Conservation (phyloP, 2,113 vertebrate species). For the Albula glossodonta region DNA sequence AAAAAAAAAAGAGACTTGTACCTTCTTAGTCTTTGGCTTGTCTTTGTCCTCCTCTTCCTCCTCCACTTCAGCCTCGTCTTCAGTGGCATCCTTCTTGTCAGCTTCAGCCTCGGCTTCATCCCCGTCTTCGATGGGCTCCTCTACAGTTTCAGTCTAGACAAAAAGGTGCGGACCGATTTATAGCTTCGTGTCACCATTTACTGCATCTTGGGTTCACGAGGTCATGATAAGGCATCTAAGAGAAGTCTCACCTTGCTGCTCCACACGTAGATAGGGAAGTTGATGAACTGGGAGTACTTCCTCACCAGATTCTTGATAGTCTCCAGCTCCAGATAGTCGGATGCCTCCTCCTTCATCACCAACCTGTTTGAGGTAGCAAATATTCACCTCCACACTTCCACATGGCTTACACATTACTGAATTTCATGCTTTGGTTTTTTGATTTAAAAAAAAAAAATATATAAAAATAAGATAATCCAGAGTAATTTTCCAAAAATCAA, state of each 20-base stretch:
- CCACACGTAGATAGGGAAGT: constrained; percentile 98
- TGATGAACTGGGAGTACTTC: constrained; percentile 98
- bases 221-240: too few relatives aligned
- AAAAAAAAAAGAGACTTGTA: constrained; percentile 31
- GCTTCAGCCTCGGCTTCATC: constrained; percentile 78
- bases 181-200: neutral
- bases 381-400: neutral
- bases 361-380: constrained; percentile 66
- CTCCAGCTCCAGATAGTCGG: constrained; percentile 95
- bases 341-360: constrained; percentile 95
- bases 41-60: constrained; percentile 92
- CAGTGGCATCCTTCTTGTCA: constrained; percentile 84
- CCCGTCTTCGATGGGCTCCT: constrained; percentile 92
- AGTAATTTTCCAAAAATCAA: too few relatives aligned
- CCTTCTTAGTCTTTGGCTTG: constrained; percentile 97
- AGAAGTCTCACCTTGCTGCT: constrained; percentile 90
- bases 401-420: neutral
- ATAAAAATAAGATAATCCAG: too few relatives aligned
- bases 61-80: constrained; percentile 93
- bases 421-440: neutral
- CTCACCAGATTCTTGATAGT: constrained; percentile 96
- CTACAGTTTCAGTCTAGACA: constrained; percentile 90
- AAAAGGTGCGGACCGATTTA: neutral
- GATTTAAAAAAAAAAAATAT: too few relatives aligned
- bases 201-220: neutral